Conservation (phyloP, 1,140 invertebrate genomes). For the Dryas iulia region DNA sequence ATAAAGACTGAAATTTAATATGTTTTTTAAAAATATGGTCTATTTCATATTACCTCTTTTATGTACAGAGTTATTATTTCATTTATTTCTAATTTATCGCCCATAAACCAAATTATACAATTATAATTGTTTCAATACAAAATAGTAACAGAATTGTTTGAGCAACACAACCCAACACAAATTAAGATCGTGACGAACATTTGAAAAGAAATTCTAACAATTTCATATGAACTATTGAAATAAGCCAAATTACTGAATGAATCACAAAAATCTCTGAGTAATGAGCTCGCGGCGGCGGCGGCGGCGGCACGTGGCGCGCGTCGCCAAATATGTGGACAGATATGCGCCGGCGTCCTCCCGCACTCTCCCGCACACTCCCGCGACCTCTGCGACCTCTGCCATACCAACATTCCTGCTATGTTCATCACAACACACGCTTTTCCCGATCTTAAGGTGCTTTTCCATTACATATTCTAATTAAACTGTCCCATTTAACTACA, state of each 20-base stretch:
- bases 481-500: no score
- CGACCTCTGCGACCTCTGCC: neutral
- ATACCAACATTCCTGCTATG: conserved; percentile 15
- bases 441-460: conserved; percentile 9
- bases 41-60: no score
- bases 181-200: neutral
- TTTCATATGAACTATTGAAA: conserved; percentile 11
- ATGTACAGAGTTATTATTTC: no score
- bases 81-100: no score
- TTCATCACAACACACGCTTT: conserved; percentile 1
- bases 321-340: conserved; percentile 16
- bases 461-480: neutral
- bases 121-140: no score
- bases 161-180: neutral
- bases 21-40: no score
- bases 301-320: neutral
- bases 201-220: conserved; percentile 1
- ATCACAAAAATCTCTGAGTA: conserved; percentile 28
- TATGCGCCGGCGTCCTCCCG: no score
- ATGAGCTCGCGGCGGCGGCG: neutral
- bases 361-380: neutral
- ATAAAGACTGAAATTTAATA: no score
- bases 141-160: no score
- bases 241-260: conserved; percentile 18
- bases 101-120: no score